phyloP scores from a whole-genome alignment of 1,140 invertebrate genomes.

The Lordiphosa mommai region DNA sequence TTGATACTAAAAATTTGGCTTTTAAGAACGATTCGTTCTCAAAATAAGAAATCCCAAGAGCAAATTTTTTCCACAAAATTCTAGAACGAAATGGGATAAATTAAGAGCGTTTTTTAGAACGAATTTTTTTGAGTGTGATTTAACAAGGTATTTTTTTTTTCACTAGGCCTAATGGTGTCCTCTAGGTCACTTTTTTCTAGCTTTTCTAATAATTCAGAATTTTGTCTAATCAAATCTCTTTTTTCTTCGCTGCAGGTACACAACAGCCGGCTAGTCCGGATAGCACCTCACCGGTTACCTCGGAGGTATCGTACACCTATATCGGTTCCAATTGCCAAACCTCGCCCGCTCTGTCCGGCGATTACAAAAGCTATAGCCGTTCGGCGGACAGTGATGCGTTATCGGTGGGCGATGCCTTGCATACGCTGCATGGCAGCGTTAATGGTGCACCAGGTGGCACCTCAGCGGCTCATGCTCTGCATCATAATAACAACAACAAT shows the following conservation, averaged over 20 bases:
- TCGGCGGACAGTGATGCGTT: conserved; percentile 73
- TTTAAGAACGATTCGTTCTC: no score
- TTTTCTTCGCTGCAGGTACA: conserved; percentile 49
- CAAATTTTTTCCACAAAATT: no score
- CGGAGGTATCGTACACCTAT: conserved; percentile 84
- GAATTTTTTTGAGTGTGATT: no score
- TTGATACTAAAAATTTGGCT: no score
- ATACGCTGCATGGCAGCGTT: conserved; percentile 48
- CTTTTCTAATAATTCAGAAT: no score
- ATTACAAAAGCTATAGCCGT: conserved; percentile 75
- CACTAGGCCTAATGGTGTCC: no score
- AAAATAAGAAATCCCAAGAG: no score
- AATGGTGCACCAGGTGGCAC: conserved; percentile 14
- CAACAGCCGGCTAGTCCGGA: conserved; percentile 88
- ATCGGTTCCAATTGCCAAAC: conserved; percentile 79
- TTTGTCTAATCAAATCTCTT: neutral
- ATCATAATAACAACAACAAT: conserved; percentile 57
- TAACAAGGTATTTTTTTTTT: no score
- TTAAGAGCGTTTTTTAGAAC: no score
- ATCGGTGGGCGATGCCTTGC: conserved; percentile 68
- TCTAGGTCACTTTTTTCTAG: neutral
- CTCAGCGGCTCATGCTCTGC: conserved; percentile 52
- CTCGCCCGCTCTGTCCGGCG: conserved; percentile 69
- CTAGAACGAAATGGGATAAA: no score
- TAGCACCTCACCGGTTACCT: conserved; percentile 89